Evolutionary conservation across 2,797 vertebrate species (phyloP).

Genomic region (Bucorvus abyssinicus): DNA sequence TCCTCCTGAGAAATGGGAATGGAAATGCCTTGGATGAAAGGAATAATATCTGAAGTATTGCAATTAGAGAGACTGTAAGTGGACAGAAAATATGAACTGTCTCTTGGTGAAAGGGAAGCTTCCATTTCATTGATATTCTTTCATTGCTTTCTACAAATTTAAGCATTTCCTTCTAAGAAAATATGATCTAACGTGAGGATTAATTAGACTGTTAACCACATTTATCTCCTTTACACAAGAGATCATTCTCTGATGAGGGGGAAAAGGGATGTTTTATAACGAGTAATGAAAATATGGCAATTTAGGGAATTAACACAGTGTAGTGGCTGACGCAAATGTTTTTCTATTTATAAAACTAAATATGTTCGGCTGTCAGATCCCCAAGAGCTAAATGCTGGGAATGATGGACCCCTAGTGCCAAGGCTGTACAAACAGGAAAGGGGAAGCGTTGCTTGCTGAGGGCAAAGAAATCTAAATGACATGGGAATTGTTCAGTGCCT

Average conservation of each 20-base stretch:
- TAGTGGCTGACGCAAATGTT: slow-evolving; percentile 52
- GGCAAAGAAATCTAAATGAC: not conserved
- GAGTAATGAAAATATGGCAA: slow-evolving; percentile 32
- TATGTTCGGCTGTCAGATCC: slow-evolving; percentile 1
- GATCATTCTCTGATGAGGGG: not conserved
- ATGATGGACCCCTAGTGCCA: slow-evolving; percentile 30
- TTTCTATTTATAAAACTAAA: slow-evolving; percentile 59
- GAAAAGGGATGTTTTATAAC: slow-evolving; percentile 33
- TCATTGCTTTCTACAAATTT: not conserved
- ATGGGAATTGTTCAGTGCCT: not conserved
- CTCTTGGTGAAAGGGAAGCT: not conserved
- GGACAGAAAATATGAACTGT: not conserved
- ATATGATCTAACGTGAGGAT: not conserved
- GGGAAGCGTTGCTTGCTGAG: not conserved
- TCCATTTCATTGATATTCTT: not conserved
- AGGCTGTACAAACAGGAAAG: not conserved
- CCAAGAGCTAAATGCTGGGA: not conserved
- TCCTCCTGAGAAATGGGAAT: not conserved
- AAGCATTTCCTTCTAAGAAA: not conserved
- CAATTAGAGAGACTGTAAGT: not conserved
- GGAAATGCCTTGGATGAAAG: not conserved
- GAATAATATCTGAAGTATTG: not conserved
- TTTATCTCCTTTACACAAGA: slow-evolving; percentile 44
- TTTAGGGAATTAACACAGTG: slow-evolving; percentile 43
- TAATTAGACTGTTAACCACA: slow-evolving; percentile 35